phyloP scores from a whole-genome alignment of 2,888 invertebrate species.

The Orchestes rusci region DNA sequence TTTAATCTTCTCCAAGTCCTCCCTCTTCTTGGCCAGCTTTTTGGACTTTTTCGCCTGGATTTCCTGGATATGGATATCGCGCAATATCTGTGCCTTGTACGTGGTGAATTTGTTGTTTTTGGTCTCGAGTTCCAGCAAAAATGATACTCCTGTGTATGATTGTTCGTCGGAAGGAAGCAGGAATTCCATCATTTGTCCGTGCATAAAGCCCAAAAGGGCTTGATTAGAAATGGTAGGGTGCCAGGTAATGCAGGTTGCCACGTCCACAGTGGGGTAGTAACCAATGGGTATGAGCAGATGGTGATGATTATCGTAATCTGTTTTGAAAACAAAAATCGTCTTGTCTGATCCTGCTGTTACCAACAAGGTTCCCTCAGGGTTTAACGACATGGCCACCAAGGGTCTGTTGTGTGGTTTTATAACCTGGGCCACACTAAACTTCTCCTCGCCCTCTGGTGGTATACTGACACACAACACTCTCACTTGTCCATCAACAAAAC shows the following conservation, averaged over 20 bases:
- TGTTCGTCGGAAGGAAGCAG: conserved; percentile 44
- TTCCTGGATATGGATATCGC: conserved; percentile 53
- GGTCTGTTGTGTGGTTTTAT: conserved; percentile 62
- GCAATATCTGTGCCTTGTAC: conserved; percentile 53
- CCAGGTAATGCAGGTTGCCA: conserved; percentile 62
- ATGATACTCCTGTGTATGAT: conserved; percentile 45
- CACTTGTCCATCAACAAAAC: conserved; percentile 66
- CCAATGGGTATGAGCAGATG: conserved; percentile 56
- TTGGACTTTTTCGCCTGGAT: conserved; percentile 48
- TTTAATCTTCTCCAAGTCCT: conserved; percentile 52
- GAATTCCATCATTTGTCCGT: conserved; percentile 51
- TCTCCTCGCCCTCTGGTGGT: not conserved
- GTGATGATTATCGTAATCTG: conserved; percentile 40
- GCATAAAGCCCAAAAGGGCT: conserved; percentile 49
- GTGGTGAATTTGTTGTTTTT: conserved; percentile 48
- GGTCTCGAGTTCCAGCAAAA: conserved; percentile 39
- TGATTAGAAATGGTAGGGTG: conserved; percentile 33
- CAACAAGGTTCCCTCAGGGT: conserved; percentile 50
- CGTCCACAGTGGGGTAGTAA: conserved; percentile 56
- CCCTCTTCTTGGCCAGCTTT: conserved; percentile 48
- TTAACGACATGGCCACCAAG: conserved; percentile 56
- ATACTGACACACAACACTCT: conserved; percentile 39
- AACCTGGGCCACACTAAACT: not conserved
- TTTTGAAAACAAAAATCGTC: conserved; percentile 60
- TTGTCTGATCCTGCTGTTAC: conserved; percentile 61